These are phyloP conservation scores for Spodoptera picta DNA, from an alignment of 2,888 invertebrate genomes.

Conservation along the genomic window DNA sequence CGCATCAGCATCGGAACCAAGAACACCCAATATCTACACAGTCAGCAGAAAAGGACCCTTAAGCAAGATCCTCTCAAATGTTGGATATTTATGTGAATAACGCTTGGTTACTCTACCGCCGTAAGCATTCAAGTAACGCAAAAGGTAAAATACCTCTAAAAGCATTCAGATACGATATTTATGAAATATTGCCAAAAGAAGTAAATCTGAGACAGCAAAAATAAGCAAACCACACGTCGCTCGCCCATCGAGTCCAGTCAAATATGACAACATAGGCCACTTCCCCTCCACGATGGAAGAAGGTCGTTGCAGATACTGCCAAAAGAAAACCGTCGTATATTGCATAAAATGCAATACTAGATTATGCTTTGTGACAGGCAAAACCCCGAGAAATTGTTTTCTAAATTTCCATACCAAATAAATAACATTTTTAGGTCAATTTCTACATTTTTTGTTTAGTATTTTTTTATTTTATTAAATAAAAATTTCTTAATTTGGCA, in stretches of 20 bases:
- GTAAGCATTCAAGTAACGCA: constrained; percentile 7
- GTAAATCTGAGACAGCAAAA: too few species aligned
- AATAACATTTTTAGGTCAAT: background rate
- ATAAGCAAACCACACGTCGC: constrained; percentile 1
- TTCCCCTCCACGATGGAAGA: background rate
- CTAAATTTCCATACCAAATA: constrained; percentile 2
- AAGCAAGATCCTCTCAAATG: too few species aligned
- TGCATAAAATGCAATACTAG: constrained; percentile 1
- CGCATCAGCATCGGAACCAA: too few species aligned
- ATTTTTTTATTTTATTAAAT: too few species aligned
- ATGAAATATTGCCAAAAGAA: constrained; percentile 8
- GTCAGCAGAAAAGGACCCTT: too few species aligned
- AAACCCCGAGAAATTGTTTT: constrained; percentile 2
- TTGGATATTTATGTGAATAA: too few species aligned
- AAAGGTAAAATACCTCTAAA: constrained; percentile 21
- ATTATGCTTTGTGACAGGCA: constrained; percentile 4
- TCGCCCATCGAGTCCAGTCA: background rate
- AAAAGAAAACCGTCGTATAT: constrained; percentile 1
- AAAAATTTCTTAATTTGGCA: too few species aligned
- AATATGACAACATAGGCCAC: constrained; percentile 5
- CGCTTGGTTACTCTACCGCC: too few species aligned
- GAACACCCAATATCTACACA: too few species aligned
- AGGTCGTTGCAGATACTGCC: constrained; percentile 2
- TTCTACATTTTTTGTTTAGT: too few species aligned
- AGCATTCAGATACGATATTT: constrained; percentile 15